Evolutionary conservation across 1,140 invertebrate species (phyloP).

Genomic region (Microvelia longipes): DNA sequence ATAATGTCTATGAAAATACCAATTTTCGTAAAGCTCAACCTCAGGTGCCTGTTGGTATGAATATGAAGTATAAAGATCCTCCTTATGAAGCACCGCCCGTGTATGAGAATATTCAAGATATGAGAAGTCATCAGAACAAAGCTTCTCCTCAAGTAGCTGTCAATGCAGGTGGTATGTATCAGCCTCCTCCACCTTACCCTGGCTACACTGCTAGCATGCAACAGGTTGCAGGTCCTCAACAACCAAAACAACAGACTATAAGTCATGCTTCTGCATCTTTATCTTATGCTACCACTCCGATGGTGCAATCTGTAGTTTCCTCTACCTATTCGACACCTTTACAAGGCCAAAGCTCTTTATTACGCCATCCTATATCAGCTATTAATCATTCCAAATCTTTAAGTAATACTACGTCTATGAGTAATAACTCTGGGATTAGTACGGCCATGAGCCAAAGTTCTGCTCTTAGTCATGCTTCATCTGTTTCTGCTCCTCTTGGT

Average conservation of each 20-base stretch:
- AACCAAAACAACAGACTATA: background rate
- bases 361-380: background rate
- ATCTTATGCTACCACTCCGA: background rate
- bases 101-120: slow-evolving; percentile 54
- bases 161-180: slow-evolving; percentile 22
- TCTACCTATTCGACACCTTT: background rate
- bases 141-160: slow-evolving; percentile 33
- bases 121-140: slow-evolving; percentile 29
- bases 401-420: background rate
- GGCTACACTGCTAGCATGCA: background rate
- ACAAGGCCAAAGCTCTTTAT: background rate
- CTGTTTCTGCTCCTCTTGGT: background rate
- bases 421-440: background rate
- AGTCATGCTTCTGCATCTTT: background rate
- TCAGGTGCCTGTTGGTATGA: slow-evolving; percentile 46
- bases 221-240: slow-evolving; percentile 17
- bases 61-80: slow-evolving; percentile 39
- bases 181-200: slow-evolving; percentile 18
- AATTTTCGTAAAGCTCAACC: slow-evolving; percentile 46
- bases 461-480: background rate
- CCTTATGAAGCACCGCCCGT: slow-evolving; percentile 44
- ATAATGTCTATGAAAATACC: slow-evolving; percentile 22
- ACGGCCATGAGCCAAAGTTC: background rate
- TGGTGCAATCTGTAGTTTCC: background rate
- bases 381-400: background rate